phyloP scores from a whole-genome alignment of 2,113 vertebrate species.

The Eclectus roratus region DNA sequence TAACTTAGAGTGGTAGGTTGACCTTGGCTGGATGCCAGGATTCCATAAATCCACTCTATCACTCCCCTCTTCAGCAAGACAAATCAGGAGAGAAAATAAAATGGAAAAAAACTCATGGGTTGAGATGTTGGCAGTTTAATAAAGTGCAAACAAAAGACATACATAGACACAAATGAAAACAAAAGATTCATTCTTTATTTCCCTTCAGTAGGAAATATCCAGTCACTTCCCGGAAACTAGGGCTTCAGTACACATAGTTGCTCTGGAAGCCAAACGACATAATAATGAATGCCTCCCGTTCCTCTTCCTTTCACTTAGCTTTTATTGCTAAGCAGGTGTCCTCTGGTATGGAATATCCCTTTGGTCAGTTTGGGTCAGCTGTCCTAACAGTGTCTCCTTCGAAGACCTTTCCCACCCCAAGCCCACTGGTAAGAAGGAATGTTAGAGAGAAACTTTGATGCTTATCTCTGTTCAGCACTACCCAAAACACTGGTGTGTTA shows the following conservation, averaged over 20 bases:
- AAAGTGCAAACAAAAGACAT: not conserved
- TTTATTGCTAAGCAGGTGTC: not conserved
- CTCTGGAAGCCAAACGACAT: accelerated
- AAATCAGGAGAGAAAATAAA: not conserved
- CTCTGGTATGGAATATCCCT: not conserved
- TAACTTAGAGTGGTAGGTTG: not conserved
- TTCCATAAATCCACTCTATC: not conserved
- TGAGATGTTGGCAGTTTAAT: not conserved
- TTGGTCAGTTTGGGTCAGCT: not conserved
- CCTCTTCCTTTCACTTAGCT: not conserved
- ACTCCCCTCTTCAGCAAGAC: not conserved
- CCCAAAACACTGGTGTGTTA: not conserved
- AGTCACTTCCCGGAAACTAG: not conserved
- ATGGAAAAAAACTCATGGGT: not conserved
- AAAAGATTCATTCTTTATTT: not conserved
- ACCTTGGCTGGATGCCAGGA: not conserved
- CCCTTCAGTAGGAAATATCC: not conserved
- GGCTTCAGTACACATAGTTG: not conserved
- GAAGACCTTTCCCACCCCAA: not conserved
- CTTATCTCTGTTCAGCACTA: not conserved
- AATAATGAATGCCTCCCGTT: not conserved
- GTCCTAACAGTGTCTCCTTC: not conserved
- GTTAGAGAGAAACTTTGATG: not conserved
- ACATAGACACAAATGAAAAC: not conserved
- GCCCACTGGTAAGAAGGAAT: not conserved